Evolutionary conservation across 2,113 vertebrate species (phyloP).

Genomic region (Melanotaenia duboulayi): DNA sequence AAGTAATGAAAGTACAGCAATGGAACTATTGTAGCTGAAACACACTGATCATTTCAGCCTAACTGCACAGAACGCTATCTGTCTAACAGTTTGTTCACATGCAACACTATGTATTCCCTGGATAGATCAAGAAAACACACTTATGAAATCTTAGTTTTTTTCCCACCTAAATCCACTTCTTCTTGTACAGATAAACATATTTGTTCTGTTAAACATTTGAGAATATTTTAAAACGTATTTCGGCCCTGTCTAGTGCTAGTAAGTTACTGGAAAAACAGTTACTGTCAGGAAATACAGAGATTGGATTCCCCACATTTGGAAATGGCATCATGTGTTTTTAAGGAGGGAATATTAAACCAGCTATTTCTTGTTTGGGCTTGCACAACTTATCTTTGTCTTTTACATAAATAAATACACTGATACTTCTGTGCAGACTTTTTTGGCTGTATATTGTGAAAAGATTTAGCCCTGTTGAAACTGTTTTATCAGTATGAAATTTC

Average conservation of each 20-base stretch:
- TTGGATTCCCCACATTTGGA: conserved; percentile 47
- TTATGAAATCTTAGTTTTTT: not conserved
- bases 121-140: conserved; percentile 18
- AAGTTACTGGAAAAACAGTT: conserved; percentile 43
- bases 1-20: not conserved
- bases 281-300: conserved; percentile 51
- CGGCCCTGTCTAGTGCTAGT: conserved; percentile 13
- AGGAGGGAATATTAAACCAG: conserved; percentile 29
- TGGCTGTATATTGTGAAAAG: not conserved
- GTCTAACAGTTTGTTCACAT: conserved; percentile 43
- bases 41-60: conserved; percentile 24
- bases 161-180: not conserved
- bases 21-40: conserved; percentile 20
- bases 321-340: conserved; percentile 1
- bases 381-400: conserved; percentile 35
- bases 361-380: conserved; percentile 23
- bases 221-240: not conserved
- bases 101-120: conserved; percentile 47
- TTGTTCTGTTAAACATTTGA: not conserved
- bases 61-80: conserved; percentile 30
- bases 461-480: not conserved
- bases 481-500: not conserved
- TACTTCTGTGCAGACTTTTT: not conserved
- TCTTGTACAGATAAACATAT: not conserved
- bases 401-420: conserved; percentile 1